Conservation (phyloP, 64 coral and sea anemone genomes). For the Porites australiensis region DNA sequence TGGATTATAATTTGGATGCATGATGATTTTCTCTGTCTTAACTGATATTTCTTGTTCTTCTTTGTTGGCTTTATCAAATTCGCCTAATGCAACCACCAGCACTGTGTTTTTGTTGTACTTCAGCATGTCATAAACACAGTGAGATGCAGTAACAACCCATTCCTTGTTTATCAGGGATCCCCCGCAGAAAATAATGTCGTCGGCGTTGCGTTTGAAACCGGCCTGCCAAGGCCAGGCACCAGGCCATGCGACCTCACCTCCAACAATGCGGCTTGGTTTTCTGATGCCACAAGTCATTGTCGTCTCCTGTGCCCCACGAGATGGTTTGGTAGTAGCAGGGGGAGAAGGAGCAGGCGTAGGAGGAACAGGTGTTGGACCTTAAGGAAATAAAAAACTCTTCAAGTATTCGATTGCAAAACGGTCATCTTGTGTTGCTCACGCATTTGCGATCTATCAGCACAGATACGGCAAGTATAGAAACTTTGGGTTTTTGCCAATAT, state of each 20-base stretch:
- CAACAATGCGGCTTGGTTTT: slow-evolving; percentile 65
- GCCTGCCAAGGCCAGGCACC: slow-evolving; percentile 79
- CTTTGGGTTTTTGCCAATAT: too few species aligned
- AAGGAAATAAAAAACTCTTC: neutral
- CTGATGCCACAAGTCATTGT: slow-evolving; percentile 16
- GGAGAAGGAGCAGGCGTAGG: neutral
- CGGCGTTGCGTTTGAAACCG: slow-evolving; percentile 14
- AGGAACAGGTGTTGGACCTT: neutral
- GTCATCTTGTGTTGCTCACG: too few species aligned
- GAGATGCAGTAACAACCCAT: slow-evolving; percentile 65
- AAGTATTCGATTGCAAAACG: too few species aligned
- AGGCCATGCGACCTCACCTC: slow-evolving; percentile 56
- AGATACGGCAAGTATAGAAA: too few species aligned
- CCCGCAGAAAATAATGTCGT: slow-evolving; percentile 55
- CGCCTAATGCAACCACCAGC: slow-evolving; percentile 35
- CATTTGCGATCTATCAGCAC: too few species aligned
- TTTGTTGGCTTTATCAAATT: slow-evolving; percentile 53
- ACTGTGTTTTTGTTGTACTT: neutral
- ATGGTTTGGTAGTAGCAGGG: neutral
- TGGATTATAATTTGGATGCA: slow-evolving; percentile 35
- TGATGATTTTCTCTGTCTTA: slow-evolving; percentile 48
- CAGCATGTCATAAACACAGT: slow-evolving; percentile 51
- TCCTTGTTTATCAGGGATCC: slow-evolving; percentile 62
- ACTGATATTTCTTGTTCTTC: slow-evolving; percentile 63
- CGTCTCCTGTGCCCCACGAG: neutral